Evolutionary conservation across 2,797 vertebrate species (phyloP), one percentile per base, ranked within the genome.

Genomic region (Periparus ater): DNA sequence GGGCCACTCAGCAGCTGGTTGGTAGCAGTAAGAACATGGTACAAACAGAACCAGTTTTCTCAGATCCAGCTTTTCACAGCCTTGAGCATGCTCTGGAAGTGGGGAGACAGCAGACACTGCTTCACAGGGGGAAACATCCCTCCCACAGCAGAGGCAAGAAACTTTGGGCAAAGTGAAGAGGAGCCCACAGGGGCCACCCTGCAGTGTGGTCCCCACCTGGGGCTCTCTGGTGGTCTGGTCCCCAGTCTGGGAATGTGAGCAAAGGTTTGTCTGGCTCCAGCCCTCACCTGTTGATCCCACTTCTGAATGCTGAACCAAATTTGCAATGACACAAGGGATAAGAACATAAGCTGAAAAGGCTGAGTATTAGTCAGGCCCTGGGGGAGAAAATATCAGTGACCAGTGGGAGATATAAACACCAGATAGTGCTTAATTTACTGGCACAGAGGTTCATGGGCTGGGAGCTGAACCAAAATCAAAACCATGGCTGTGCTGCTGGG

Each of bases 201-300:
- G n/a, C 0, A 0, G 23, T 0, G 1, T 55, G 21, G 15, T 68
- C 27, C 45, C 8, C 17, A 7, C 8, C 18, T 4, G 3, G 62
- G 36, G 27, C 63, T 87, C n/a, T 20, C 29, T 18, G 55, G 7
- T 58, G 27, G 4, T 29, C 73, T 58, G 38, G 25, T 36, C 13
- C 29, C 4, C 2, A 0, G 20, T 0, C 0, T 40, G 34, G 53
- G 60, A 80, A 22, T 23, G 16, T 15, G 11, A 71, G 45, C 74
- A 47, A 45, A 60, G 25, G 13, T 61, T 47, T 80, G 40, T 6
- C 78, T 74, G 82, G 22, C 4, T 75, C 63, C 47, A 42, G 32
- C 42, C 36, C 44, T 63, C 2, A 0, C 38, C 25, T 72, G 3
- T 27, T 0, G 1, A 22, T 80, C 13, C 36, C 11, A 5, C 5